Percentiles rank a stretch among this genome's conserved stretches.
These are phyloP conservation scores for Acinonyx jubatus DNA, from an alignment of 2,113 vertebrate species.

Conservation along the genomic window DNA sequence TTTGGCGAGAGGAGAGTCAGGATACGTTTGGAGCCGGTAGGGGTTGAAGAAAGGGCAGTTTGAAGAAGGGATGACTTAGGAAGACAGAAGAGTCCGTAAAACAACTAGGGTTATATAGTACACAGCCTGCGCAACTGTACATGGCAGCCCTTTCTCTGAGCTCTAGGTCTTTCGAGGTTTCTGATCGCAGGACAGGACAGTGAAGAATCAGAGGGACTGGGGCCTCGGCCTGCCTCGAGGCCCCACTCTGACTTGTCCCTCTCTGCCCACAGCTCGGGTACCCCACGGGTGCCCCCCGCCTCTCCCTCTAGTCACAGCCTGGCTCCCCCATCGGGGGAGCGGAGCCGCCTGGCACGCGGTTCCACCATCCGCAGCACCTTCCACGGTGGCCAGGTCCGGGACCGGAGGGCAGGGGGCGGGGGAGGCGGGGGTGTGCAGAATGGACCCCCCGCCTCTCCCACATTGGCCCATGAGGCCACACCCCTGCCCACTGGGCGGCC, in stretches of 20 bases:
- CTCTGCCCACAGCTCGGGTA: constrained; percentile 81
- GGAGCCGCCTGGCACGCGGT: constrained; percentile 91
- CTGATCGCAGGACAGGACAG: neutral
- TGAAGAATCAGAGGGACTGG: neutral
- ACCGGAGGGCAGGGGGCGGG: constrained; percentile 89
- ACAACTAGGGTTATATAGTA: neutral
- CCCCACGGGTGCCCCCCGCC: constrained; percentile 86
- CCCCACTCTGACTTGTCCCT: neutral
- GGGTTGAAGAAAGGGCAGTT: neutral
- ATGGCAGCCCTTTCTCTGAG: neutral
- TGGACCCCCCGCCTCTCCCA: constrained; percentile 90
- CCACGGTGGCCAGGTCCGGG: constrained; percentile 95
- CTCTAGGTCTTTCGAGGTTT: too few relatives aligned
- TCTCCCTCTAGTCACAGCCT: constrained; percentile 93
- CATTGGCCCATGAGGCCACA: constrained; percentile 89
- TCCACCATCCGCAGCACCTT: constrained; percentile 94
- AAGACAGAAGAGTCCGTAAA: too few relatives aligned
- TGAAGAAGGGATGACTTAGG: neutral
- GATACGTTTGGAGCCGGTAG: neutral
- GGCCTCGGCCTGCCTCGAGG: neutral
- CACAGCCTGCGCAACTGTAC: neutral
- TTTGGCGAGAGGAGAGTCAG: neutral
- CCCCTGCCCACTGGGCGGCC: constrained; percentile 89
- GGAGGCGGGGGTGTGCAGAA: constrained; percentile 89
- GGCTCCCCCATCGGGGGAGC: constrained; percentile 88